A percentile compares a stretch with the other conserved stretches of the same genome.
Evolutionary conservation across 2,888 invertebrate species (phyloP).

Genomic region (Agriopis marginaria): DNA sequence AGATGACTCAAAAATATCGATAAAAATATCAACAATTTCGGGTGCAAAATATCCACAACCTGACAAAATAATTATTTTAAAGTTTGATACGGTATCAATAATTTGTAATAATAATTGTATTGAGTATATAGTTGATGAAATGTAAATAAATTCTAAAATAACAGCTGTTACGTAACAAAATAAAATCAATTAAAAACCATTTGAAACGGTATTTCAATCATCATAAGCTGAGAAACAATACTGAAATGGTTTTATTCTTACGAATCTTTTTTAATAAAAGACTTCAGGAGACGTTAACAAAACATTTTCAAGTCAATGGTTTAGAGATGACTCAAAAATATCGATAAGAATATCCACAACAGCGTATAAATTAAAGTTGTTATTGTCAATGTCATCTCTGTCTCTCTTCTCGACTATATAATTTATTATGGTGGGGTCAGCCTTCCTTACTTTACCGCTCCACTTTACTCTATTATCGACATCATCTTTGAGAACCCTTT

Average conservation of each 20-base stretch:
- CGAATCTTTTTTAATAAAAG: slow-evolving; percentile 23
- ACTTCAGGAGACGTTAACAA: slow-evolving; percentile 26
- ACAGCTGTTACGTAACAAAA: not conserved
- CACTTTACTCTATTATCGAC: too few relatives aligned
- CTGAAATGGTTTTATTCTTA: slow-evolving; percentile 18
- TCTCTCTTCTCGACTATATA: too few relatives aligned
- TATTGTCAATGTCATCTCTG: too few relatives aligned
- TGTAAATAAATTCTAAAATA: too few relatives aligned
- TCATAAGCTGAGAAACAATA: slow-evolving; percentile 3
- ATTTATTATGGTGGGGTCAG: too few relatives aligned
- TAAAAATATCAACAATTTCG: not conserved
- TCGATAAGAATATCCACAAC: not conserved
- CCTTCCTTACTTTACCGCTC: too few relatives aligned
- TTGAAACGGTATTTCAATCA: slow-evolving; percentile 11
- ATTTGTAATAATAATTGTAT: too few relatives aligned
- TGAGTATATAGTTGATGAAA: too few relatives aligned
- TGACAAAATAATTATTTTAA: not conserved
- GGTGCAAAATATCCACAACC: not conserved
- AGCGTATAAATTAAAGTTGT: too few relatives aligned
- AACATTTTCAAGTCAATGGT: slow-evolving; percentile 21
- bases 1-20: slow-evolving; percentile 8
- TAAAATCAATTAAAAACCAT: not conserved
- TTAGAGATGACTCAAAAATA: slow-evolving; percentile 10
- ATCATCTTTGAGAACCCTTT: too few relatives aligned
- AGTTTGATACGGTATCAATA: too few relatives aligned